These are phyloP conservation scores for Chanos chanos DNA, from an alignment of 2,797 vertebrate genomes.

Conservation along the genomic window DNA sequence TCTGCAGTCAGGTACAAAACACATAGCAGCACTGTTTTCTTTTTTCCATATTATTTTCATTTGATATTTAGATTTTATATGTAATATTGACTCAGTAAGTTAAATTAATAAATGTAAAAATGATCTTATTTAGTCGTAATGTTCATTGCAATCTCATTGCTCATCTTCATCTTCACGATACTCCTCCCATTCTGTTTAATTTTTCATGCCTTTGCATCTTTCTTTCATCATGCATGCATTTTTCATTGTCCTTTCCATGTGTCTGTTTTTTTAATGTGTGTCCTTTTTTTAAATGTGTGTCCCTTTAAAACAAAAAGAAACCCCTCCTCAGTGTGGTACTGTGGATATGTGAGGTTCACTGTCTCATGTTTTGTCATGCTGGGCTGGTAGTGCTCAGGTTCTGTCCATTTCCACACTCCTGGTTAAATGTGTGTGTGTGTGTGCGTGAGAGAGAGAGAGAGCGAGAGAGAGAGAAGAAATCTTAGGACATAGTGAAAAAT, in stretches of 20 bases:
- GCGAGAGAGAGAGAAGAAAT: too few species aligned
- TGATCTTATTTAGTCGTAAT: neutral
- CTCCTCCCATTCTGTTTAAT: neutral
- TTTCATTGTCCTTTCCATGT: neutral
- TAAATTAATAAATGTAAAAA: neutral
- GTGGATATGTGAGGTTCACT: neutral
- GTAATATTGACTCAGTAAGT: neutral
- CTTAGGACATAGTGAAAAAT: too few species aligned
- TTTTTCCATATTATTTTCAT: neutral
- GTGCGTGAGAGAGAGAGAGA: too few species aligned
- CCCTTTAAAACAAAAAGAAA: too few species aligned
- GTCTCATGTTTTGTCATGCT: neutral
- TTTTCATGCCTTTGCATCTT: slow-evolving; percentile 9
- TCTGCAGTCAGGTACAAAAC: slow-evolving; percentile 69
- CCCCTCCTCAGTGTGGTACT: too few species aligned
- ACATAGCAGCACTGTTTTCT: too few species aligned
- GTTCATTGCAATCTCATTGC: slow-evolving; percentile 21
- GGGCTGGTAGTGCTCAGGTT: too few species aligned
- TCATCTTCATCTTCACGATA: slow-evolving; percentile 14
- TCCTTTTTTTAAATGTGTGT: too few species aligned
- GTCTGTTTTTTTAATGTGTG: neutral
- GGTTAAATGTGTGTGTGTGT: too few species aligned
- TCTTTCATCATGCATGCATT: neutral
- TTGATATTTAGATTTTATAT: neutral
- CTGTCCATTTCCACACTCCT: too few species aligned